Evolutionary conservation across 2,797 vertebrate species (phyloP).

Genomic region (Limnodromus scolopaceus): DNA sequence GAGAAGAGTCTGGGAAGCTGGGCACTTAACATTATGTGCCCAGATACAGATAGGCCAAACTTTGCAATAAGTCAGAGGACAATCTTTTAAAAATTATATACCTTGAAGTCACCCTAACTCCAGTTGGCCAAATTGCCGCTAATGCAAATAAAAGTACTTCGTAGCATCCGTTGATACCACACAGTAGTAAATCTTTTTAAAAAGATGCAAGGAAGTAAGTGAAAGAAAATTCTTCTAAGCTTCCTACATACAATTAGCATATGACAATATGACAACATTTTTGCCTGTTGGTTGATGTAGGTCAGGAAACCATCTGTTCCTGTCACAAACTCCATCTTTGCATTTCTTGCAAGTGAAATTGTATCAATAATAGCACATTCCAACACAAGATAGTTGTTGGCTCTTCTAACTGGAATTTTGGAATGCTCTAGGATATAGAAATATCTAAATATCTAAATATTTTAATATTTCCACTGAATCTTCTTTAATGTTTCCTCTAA

Average conservation of each 20-base stretch:
- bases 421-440: background rate
- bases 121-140: background rate
- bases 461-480: background rate
- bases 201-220: background rate
- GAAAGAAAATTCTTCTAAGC: background rate
- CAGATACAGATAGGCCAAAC: background rate
- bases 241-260: background rate
- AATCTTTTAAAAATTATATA: background rate
- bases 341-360: background rate
- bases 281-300: background rate
- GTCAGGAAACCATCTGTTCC: background rate
- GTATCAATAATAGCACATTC: background rate
- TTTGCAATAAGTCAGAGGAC: background rate
- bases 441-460: background rate
- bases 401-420: background rate
- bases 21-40: fast-evolving
- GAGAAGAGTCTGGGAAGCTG: background rate
- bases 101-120: background rate
- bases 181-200: background rate
- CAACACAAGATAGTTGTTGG: background rate
- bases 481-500: background rate
- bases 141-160: background rate
- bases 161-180: background rate
- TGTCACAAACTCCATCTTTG: background rate
- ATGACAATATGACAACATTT: background rate